Percentiles rank a stretch among this genome's conserved stretches.
phyloP scores from a whole-genome alignment of 2,113 vertebrate genomes.

The Sterrhoptilus dennistouni region DNA sequence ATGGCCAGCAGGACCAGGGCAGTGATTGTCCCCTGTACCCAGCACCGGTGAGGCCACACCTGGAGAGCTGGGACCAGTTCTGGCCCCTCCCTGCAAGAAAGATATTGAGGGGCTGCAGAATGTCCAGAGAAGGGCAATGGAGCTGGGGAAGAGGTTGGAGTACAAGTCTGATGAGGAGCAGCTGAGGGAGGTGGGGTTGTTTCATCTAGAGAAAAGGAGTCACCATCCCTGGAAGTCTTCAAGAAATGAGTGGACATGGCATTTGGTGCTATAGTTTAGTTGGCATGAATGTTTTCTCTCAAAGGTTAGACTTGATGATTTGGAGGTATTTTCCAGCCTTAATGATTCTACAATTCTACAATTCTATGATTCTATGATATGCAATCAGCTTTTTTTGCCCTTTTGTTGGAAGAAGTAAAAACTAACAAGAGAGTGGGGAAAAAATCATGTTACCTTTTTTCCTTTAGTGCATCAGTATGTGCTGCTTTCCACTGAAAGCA shows the following conservation, averaged over 20 bases:
- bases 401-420: neutral
- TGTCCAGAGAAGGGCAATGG: neutral
- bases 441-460: neutral
- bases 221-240: neutral
- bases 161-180: neutral
- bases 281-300: neutral
- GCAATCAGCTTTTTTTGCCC: neutral
- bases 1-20: neutral
- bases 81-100: neutral
- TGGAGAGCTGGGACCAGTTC: accelerated
- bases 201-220: neutral
- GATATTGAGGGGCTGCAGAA: accelerated
- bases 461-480: neutral
- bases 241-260: neutral
- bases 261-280: neutral
- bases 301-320: neutral
- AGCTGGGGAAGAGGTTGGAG: neutral
- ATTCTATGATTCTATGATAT: neutral
- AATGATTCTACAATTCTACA: too few species aligned
- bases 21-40: accelerated
- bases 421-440: neutral
- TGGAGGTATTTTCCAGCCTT: neutral
- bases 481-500: neutral
- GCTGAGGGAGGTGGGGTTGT: accelerated
- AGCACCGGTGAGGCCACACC: neutral